Base-by-base conservation (phyloP, 1,140 invertebrate species). In the Saccostrea echinata region DNA sequence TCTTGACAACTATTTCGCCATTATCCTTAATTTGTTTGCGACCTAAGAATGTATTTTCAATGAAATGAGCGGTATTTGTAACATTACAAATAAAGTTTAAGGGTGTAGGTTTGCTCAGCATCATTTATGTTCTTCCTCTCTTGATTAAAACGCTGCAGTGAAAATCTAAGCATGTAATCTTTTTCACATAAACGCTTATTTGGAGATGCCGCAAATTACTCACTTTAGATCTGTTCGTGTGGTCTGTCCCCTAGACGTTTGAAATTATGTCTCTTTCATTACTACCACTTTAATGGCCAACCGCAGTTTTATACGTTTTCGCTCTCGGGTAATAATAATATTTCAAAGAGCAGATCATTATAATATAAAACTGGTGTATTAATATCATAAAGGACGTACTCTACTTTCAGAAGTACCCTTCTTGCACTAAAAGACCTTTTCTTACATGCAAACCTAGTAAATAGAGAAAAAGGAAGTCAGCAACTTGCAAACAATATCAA, bases 201-300 rank as follows among this genome's bases (percentile, higher is more conserved):
- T 76, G 68, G 68, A 33, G 68, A 30, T 30, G 68, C 68, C 24
- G 68, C 27, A 76, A 76, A 76, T 33, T 27, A 76, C 68, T 27
- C 27, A 30, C 68, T 76, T 33, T 43, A 43, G 43, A 43, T 43
- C 43, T 30, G 68, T 30, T 76, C 68, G 30, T 76, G 68, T 76
- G 68, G 68, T 76, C 30, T 30, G 68, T 76, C 68, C 68, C 33
- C 68, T 13, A 33, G 68, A 76, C 12, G 68, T 76, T 76, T 33
- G 68, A 76, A 76, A 76, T 76, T 76, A 76, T 76, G 68, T 30
- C 68, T 76, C 68, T 76, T 76, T 76, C 68, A 76, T 76, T 76
- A 76, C 55, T 30, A 33, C 24, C 27, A 76, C 68, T 76, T 76
- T 35, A 35, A 76, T 76, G 68, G 68, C 30, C 30, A 30, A 76